phyloP scores from a whole-genome alignment of 2,797 vertebrate species.

The Propithecus deckenii region DNA sequence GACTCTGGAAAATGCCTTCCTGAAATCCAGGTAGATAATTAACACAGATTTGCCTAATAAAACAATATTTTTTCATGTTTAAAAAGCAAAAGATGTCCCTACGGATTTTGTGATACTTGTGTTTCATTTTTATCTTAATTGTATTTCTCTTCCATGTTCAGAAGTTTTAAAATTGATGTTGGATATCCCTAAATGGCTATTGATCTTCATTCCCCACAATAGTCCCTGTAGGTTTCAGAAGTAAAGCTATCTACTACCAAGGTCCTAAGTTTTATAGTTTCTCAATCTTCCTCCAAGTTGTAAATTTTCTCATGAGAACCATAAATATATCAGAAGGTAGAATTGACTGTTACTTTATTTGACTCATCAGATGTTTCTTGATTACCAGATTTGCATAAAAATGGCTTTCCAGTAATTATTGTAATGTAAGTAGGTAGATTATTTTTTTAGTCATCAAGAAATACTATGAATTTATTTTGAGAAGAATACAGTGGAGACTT shows the following conservation, averaged over 20 bases:
- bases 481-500: neutral
- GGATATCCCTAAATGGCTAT: neutral
- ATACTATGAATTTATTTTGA: constrained; percentile 36
- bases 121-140: neutral
- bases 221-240: neutral
- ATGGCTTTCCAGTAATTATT: constrained; percentile 29
- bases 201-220: neutral
- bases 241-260: neutral
- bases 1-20: neutral
- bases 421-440: neutral
- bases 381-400: constrained; percentile 10
- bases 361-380: constrained; percentile 4
- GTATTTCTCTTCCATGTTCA: neutral
- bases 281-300: neutral
- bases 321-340: constrained; percentile 31
- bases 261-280: neutral
- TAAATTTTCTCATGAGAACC: constrained; percentile 29
- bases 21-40: neutral
- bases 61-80: neutral
- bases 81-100: neutral
- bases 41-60: neutral
- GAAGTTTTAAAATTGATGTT: neutral
- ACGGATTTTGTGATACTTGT: neutral
- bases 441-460: neutral
- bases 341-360: constrained; percentile 29